Percentiles rank a stretch among this genome's conserved stretches.
Conservation (phyloP, 2,113 vertebrate genomes). For the Dendrocopos noguchii region DNA sequence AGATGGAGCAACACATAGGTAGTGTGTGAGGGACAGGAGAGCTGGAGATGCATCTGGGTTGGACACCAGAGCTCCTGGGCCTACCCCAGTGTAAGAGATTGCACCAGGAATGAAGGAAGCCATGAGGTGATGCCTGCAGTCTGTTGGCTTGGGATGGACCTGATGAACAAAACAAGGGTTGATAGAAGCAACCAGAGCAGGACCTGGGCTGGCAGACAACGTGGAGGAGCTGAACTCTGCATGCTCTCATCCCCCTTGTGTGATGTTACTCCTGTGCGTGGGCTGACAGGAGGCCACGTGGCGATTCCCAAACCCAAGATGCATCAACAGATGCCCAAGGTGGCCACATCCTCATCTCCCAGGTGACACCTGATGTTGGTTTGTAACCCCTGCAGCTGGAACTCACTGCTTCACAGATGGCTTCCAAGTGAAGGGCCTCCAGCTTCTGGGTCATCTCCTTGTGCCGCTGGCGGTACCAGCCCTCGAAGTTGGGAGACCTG, state of each 20-base stretch:
- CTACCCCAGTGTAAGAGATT: background rate
- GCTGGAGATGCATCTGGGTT: background rate
- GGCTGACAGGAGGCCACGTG: background rate
- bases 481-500: slow-evolving; percentile 92
- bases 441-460: slow-evolving; percentile 92
- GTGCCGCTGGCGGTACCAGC: slow-evolving; percentile 92
- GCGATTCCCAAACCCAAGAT: background rate
- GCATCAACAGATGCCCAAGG: too few relatives aligned
- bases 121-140: background rate
- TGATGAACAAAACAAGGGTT: background rate
- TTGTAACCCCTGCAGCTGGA: background rate
- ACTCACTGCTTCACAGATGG: slow-evolving; percentile 87
- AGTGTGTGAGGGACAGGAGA: too few relatives aligned
- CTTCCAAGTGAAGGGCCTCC: slow-evolving; percentile 91
- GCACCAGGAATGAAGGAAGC: background rate
- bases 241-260: accelerated
- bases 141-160: background rate
- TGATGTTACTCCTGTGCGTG: background rate
- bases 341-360: too few relatives aligned
- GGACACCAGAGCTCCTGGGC: background rate
- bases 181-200: background rate
- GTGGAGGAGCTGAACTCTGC: background rate
- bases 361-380: too few relatives aligned
- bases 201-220: background rate
- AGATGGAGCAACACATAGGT: background rate